These are phyloP conservation scores for Drosophila guanche DNA, from an alignment of 1,140 invertebrate species.

Conservation along the genomic window DNA sequence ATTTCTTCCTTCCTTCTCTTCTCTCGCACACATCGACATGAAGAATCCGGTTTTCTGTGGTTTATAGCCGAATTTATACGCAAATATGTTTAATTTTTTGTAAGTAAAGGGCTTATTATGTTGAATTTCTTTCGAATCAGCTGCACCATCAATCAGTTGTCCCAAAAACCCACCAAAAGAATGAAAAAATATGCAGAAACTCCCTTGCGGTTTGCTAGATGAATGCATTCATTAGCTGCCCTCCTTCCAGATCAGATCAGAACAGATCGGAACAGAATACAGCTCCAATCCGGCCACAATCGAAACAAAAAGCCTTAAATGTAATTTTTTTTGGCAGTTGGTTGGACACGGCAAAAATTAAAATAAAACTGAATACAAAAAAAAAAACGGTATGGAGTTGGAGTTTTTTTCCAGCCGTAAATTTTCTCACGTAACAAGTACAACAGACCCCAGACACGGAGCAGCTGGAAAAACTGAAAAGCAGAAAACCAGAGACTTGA, in stretches of 20 bases:
- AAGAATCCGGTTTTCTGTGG: too few relatives aligned
- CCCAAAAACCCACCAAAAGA: background rate
- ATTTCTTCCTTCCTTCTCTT: too few relatives aligned
- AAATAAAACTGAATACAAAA: slow-evolving; percentile 43
- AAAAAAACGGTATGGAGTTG: slow-evolving; percentile 36
- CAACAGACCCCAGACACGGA: slow-evolving; percentile 42
- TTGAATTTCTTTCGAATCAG: slow-evolving; percentile 27
- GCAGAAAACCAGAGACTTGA: too few relatives aligned
- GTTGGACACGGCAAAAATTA: slow-evolving; percentile 24
- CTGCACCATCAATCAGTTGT: slow-evolving; percentile 29
- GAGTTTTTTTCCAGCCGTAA: slow-evolving; percentile 56
- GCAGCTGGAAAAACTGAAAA: slow-evolving; percentile 52
- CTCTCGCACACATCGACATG: too few relatives aligned
- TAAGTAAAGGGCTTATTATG: slow-evolving; percentile 1
- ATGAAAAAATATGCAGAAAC: slow-evolving; percentile 18
- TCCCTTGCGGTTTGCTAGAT: slow-evolving; percentile 46
- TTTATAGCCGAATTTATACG: background rate
- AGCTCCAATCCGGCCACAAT: slow-evolving; percentile 13
- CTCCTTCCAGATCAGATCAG: slow-evolving; percentile 3
- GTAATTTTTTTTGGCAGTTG: slow-evolving; percentile 65
- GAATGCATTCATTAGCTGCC: slow-evolving; percentile 56
- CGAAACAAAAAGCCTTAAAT: slow-evolving; percentile 50
- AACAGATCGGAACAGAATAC: too few relatives aligned
- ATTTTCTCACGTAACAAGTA: slow-evolving; percentile 80
- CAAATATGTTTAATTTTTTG: background rate